A percentile compares a stretch with the other conserved stretches of the same genome.
phyloP scores from a whole-genome alignment of 2,888 invertebrate species.

The Philaethria dido region DNA sequence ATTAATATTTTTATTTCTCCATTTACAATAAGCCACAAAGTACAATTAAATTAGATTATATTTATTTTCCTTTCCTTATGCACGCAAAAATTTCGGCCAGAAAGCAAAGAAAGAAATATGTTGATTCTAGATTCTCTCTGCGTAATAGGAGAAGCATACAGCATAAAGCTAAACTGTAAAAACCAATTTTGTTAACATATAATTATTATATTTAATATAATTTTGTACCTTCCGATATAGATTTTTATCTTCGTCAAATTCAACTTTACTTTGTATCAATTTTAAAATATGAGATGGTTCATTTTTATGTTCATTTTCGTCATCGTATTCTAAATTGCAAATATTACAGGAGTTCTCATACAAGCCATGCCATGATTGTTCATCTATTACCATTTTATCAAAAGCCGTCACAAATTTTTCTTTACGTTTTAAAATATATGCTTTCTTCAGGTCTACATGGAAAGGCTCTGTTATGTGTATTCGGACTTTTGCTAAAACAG shows the following conservation, averaged over 20 bases:
- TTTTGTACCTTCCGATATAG: constrained; percentile 57
- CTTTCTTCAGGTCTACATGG: constrained; percentile 54
- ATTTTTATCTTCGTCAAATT: constrained; percentile 50
- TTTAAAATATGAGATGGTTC: constrained; percentile 57
- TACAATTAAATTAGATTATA: too few relatives aligned
- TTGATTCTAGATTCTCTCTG: too few relatives aligned
- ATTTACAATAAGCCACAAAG: too few relatives aligned
- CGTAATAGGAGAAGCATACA: too few relatives aligned
- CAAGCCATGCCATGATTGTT: constrained; percentile 63
- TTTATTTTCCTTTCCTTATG: too few relatives aligned
- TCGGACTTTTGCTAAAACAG: constrained; percentile 55
- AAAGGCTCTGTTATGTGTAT: constrained; percentile 55
- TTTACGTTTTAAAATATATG: constrained; percentile 46
- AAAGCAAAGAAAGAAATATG: too few relatives aligned
- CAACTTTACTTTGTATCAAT: constrained; percentile 55
- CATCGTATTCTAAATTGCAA: constrained; percentile 60
- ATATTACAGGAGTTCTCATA: constrained; percentile 57
- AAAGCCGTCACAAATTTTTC: constrained; percentile 52
- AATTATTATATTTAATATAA: not conserved
- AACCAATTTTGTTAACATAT: too few relatives aligned
- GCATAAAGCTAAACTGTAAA: too few relatives aligned
- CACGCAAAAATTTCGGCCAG: too few relatives aligned
- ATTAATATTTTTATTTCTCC: too few relatives aligned
- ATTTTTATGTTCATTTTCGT: constrained; percentile 54
- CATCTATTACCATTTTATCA: constrained; percentile 53